These are phyloP conservation scores for Nylanderia fulva DNA, from an alignment of 1,140 invertebrate genomes.

Conservation along the genomic window DNA sequence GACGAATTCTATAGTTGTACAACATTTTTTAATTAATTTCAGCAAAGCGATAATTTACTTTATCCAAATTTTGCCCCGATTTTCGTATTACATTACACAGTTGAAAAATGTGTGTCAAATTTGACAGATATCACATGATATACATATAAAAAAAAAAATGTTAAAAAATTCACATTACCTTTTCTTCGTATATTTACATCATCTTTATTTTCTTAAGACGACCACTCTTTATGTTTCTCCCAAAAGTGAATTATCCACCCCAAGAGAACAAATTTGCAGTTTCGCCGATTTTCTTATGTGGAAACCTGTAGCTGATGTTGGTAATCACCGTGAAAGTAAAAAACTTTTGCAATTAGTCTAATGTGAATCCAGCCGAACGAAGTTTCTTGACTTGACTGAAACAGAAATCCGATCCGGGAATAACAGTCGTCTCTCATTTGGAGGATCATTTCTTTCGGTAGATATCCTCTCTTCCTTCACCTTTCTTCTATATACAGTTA, in stretches of 20 bases:
- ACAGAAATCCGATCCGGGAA: slow-evolving; percentile 28
- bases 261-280: not conserved
- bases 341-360: slow-evolving; percentile 64
- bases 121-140: too few species aligned
- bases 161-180: too few species aligned
- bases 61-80: too few species aligned
- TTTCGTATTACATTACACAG: too few species aligned
- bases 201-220: too few species aligned
- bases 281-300: not conserved
- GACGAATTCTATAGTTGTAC: too few species aligned
- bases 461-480: slow-evolving; percentile 36
- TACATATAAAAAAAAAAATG: too few species aligned
- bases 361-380: slow-evolving; percentile 35
- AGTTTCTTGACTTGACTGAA: slow-evolving; percentile 55
- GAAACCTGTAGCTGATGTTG: not conserved
- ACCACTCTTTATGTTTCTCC: too few species aligned
- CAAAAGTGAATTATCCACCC: not conserved
- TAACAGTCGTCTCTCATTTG: slow-evolving; percentile 66
- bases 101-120: too few species aligned
- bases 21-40: too few species aligned
- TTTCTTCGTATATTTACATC: too few species aligned
- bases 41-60: too few species aligned
- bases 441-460: slow-evolving; percentile 62
- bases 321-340: slow-evolving; percentile 32
- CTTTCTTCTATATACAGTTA: slow-evolving; percentile 28